Evolutionary conservation across 2,888 invertebrate species (phyloP).

Genomic region (Brachyptera risi): DNA sequence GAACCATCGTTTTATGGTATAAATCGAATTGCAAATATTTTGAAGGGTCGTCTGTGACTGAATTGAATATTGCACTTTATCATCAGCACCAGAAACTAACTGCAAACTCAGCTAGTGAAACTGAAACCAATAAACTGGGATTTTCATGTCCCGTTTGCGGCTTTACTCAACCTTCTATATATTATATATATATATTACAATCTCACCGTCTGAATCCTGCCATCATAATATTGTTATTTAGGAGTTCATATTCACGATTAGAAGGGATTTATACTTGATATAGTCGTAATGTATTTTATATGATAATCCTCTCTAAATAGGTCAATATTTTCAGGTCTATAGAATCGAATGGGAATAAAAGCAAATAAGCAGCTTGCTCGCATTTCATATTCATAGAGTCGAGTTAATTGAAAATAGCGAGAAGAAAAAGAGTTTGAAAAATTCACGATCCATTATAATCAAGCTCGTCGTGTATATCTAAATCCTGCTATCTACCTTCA

Average conservation of each 20-base stretch:
- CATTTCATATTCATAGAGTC: background rate
- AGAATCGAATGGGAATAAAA: background rate
- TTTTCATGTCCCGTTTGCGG: background rate
- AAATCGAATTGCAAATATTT: constrained; percentile 13
- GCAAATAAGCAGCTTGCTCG: background rate
- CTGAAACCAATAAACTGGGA: constrained; percentile 8
- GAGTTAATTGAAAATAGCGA: background rate
- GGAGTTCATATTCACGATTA: background rate
- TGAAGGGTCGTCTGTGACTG: constrained; percentile 6
- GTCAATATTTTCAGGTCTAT: background rate
- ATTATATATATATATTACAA: background rate
- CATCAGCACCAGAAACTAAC: background rate
- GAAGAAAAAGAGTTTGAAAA: background rate
- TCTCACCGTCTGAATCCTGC: background rate
- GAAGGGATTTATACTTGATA: background rate
- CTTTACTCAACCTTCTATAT: background rate
- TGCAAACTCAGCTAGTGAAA: background rate
- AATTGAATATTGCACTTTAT: constrained; percentile 15
- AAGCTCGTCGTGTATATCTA: background rate
- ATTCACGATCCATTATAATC: background rate
- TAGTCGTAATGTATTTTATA: background rate
- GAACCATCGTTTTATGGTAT: constrained; percentile 8
- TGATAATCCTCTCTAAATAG: background rate
- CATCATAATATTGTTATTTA: background rate
- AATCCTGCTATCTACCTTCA: background rate